Evolutionary conservation across 2,888 invertebrate genomes (phyloP).

Genomic region (Papilio demoleus): DNA sequence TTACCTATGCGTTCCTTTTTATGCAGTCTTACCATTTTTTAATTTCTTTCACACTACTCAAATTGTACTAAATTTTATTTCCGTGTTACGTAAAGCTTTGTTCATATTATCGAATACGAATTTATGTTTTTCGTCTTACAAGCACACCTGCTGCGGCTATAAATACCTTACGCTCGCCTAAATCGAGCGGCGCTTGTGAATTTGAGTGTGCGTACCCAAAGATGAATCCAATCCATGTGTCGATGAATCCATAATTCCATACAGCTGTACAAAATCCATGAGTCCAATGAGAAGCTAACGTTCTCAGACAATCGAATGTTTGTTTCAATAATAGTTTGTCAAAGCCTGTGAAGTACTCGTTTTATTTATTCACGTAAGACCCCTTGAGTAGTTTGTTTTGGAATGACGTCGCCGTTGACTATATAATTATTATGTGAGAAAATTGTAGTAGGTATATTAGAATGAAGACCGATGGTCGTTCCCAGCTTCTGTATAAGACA

Average conservation of each 20-base stretch:
- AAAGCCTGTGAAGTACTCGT: constrained; percentile 64
- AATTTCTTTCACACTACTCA: neutral
- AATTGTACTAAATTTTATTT: constrained; percentile 35
- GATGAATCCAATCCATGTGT: neutral
- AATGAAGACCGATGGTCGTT: neutral
- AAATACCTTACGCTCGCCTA: constrained; percentile 58
- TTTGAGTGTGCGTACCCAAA: constrained; percentile 4
- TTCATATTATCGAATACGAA: constrained; percentile 76
- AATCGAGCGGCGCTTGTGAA: constrained; percentile 21
- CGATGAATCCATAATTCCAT: constrained; percentile 4
- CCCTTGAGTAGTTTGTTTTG: constrained; percentile 68
- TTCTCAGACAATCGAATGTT: constrained; percentile 60
- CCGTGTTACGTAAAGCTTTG: constrained; percentile 66
- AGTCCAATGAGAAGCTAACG: constrained; percentile 37
- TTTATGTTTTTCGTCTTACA: constrained; percentile 78
- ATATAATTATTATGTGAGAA: constrained; percentile 59
- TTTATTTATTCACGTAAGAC: constrained; percentile 55
- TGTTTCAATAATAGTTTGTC: constrained; percentile 64
- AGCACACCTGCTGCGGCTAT: constrained; percentile 72
- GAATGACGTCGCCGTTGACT: constrained; percentile 59
- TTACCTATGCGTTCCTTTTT: neutral
- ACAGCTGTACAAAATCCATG: neutral
- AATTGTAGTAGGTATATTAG: neutral
- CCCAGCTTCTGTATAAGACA: neutral
- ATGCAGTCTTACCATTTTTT: neutral